Evolutionary conservation across 2,888 invertebrate genomes (phyloP).

Genomic region (Heliconius aoede): DNA sequence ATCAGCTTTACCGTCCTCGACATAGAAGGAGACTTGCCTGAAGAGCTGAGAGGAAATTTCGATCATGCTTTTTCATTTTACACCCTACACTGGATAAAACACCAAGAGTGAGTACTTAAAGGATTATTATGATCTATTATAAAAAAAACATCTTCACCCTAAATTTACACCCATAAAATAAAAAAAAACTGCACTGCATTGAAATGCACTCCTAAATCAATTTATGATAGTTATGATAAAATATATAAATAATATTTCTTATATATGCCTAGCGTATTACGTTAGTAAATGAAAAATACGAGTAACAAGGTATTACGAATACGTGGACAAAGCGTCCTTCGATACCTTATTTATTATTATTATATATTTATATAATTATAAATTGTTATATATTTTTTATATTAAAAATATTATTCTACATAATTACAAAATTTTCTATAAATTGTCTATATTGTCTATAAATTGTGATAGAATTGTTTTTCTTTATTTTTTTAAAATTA

Average conservation of each 20-base stretch:
- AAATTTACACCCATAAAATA: too few relatives aligned
- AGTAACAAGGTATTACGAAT: neutral
- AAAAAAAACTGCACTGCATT: neutral
- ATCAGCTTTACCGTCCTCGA: conserved; percentile 83
- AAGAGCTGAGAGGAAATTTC: conserved; percentile 78
- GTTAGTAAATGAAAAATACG: neutral
- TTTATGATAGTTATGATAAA: neutral
- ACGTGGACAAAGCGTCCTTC: conserved; percentile 33
- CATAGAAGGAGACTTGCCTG: conserved; percentile 81
- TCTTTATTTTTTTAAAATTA: too few relatives aligned
- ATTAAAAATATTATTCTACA: neutral
- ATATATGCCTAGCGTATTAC: neutral
- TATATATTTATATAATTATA: neutral
- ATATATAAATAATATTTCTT: neutral
- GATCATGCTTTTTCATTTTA: conserved; percentile 90
- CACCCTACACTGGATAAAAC: conserved; percentile 90
- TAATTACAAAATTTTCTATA: too few relatives aligned
- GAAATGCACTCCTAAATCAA: too few relatives aligned
- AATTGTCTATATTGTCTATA: too few relatives aligned
- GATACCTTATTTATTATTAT: neutral
- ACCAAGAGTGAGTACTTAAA: conserved; percentile 84
- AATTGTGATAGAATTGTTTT: too few relatives aligned
- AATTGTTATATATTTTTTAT: neutral
- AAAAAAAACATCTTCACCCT: too few relatives aligned
- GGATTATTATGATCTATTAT: neutral